Evolutionary conservation across 1,140 invertebrate genomes (phyloP), one percentile per base, ranked within the genome.

Genomic region (Drosophila pallidifrons): DNA sequence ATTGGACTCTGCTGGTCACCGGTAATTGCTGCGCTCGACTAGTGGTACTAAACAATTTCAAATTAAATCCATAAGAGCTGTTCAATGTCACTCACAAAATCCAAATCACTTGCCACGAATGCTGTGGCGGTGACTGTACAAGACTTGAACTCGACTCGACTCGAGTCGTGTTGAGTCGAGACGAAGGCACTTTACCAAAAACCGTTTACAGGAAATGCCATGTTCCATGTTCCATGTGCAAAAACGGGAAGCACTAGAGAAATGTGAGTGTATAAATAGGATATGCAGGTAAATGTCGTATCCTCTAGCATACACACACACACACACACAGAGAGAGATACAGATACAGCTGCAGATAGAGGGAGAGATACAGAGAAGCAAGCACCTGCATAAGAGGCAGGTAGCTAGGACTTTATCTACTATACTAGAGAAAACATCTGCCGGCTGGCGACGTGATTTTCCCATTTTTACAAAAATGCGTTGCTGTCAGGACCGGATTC

Each of bases 381-480:
- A 57, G 59, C 83, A 87, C 83, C 83, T 88, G 83, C 83, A 52
- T 38, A 51, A 52, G 25, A 52, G 52, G 82, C 83, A 88, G 83
- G 83, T 88, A 88, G 85, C 65, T 58, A 69, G 49, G 57, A 69
- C 45, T 43, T 66, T 77, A 82, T 82, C 73, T 65, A 66, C 43
- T 60, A 70, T 65, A 65, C 46, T 61, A 71, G 64, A 68, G 82
- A 88, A 88, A 88, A 88, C 85, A 88, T 88, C 83, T 88, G 83
- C 85, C 80, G 43, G 25, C 57, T 51, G 77, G 75, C 75, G 55
- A 71, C 63, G 85, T 83, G 83, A 88, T 88, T 88, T 57, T 89
- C 70, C 83, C 79, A 81, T 76, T 81, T 85, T 75, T 61, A 59
- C 38, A 58, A 70, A 68, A 74, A 68, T 72, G 59, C 70, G 57